Evolutionary conservation across 1,140 invertebrate species (phyloP).

Genomic region (Neodiprion lecontei): DNA sequence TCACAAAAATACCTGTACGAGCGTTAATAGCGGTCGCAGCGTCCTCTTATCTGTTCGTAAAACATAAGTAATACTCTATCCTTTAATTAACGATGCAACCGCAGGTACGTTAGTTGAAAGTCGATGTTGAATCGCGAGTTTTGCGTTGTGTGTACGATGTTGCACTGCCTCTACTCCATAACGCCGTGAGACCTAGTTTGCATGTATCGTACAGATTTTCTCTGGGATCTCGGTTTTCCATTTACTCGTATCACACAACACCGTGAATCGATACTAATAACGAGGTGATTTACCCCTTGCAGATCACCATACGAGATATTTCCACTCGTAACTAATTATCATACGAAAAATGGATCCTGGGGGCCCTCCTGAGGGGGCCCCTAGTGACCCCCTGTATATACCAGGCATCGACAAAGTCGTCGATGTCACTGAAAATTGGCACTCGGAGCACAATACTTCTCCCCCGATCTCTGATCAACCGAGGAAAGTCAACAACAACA

Average conservation of each 20-base stretch:
- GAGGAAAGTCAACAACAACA: conserved; percentile 52
- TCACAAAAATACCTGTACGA: too few relatives aligned
- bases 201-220: not conserved
- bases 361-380: conserved; percentile 61
- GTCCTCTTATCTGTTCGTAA: too few relatives aligned
- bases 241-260: not conserved
- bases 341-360: conserved; percentile 50
- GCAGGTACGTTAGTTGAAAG: too few relatives aligned
- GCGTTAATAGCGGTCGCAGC: too few relatives aligned
- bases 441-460: conserved; percentile 36
- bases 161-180: not conserved
- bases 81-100: too few relatives aligned
- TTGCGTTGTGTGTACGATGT: not conserved
- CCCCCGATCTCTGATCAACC: conserved; percentile 40
- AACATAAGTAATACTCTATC: too few relatives aligned
- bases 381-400: conserved; percentile 49
- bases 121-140: too few relatives aligned
- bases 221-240: not conserved
- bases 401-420: conserved; percentile 46
- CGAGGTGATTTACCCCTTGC: not conserved
- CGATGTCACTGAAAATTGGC: conserved; percentile 42
- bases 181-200: not conserved
- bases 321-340: not conserved
- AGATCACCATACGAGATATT: not conserved
- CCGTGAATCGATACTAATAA: not conserved